Evolutionary conservation across 2,797 vertebrate species (phyloP).

Genomic region (Rhincodon typus): DNA sequence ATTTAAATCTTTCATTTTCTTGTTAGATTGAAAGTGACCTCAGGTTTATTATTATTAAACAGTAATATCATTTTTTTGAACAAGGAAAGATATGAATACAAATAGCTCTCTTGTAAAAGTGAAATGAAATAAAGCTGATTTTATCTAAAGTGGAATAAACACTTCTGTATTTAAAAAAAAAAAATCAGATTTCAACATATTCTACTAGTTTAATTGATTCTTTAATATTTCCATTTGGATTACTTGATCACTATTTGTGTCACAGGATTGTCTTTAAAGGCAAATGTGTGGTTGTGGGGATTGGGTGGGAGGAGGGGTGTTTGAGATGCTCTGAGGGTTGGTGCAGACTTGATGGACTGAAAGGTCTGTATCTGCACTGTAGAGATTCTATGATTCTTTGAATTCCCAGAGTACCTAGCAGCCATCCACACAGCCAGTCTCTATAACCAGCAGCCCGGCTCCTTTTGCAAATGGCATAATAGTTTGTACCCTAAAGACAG

Average conservation of each 20-base stretch:
- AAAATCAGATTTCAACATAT: not conserved
- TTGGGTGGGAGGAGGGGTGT: no score
- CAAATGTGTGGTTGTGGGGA: not conserved
- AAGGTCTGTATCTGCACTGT: no score
- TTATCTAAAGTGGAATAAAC: not conserved
- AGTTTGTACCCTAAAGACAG: not conserved
- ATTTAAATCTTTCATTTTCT: not conserved
- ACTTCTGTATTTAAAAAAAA: not conserved
- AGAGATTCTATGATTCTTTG: not conserved
- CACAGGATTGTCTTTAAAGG: not conserved
- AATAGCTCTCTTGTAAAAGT: not conserved
- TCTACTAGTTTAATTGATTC: not conserved
- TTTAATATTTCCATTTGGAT: not conserved
- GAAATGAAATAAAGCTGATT: not conserved
- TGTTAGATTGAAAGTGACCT: not conserved
- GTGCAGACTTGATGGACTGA: no score
- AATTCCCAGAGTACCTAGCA: no score
- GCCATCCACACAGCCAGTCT: no score
- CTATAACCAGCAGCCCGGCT: no score
- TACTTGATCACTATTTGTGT: not conserved
- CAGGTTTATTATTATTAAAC: not conserved
- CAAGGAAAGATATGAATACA: not conserved
- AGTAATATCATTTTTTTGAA: not conserved
- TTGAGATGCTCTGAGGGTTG: no score
- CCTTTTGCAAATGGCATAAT: not conserved